Percentiles rank a stretch among this genome's conserved stretches.
Evolutionary conservation across 1,140 invertebrate species (phyloP).

Genomic region (Dendroctonus valens): DNA sequence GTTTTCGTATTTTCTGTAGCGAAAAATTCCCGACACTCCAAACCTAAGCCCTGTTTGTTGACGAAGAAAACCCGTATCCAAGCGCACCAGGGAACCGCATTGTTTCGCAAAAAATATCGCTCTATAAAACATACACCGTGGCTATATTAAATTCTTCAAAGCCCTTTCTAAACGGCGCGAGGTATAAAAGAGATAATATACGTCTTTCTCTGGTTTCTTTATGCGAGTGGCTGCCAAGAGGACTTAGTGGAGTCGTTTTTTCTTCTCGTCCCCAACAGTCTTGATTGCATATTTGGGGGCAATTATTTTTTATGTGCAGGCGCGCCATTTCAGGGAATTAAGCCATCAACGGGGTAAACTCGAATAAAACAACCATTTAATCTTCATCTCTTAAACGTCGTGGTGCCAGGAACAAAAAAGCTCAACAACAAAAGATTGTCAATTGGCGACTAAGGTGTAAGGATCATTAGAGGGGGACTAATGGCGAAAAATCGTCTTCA

Average conservation of each 20-base stretch:
- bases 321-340: constrained; percentile 8
- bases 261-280: constrained; percentile 2
- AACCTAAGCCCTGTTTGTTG: constrained; percentile 9
- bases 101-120: constrained; percentile 40
- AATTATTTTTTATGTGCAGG: constrained; percentile 21
- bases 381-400: too few species aligned
- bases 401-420: too few species aligned
- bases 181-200: constrained; percentile 34
- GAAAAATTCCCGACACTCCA: constrained; percentile 3
- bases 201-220: constrained; percentile 26
- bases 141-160: constrained; percentile 38
- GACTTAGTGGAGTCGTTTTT: constrained; percentile 24
- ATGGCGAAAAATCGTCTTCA: too few species aligned
- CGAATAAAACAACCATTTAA: too few species aligned
- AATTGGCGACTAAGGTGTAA: too few species aligned
- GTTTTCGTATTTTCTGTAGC: too few species aligned
- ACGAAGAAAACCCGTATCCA: constrained; percentile 9
- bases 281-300: constrained; percentile 15
- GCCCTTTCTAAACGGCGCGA: constrained; percentile 30
- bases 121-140: constrained; percentile 38
- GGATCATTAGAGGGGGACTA: too few species aligned
- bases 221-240: constrained; percentile 16
- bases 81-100: constrained; percentile 20
- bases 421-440: too few species aligned
- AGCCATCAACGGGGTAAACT: constrained; percentile 5